Conservation (phyloP, 1,140 invertebrate species). For the Drosophila orena region DNA sequence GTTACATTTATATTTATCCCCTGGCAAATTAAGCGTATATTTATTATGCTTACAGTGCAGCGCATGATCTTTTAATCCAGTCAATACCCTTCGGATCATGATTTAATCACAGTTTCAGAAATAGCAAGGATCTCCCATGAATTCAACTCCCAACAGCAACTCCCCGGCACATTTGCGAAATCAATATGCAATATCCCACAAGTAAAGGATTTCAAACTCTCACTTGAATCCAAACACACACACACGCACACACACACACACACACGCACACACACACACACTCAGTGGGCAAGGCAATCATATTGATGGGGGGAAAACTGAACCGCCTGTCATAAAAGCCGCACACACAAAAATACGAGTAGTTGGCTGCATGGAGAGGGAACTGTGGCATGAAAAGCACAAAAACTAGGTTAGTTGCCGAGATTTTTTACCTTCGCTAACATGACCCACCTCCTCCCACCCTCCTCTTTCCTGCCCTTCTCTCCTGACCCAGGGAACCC, state of each 20-base stretch:
- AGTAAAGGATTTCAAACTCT: slow-evolving; percentile 44
- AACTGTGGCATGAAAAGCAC: slow-evolving; percentile 64
- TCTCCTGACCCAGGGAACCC: background rate
- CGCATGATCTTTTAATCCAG: background rate
- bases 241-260: slow-evolving; percentile 13
- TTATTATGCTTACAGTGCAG: too few species aligned
- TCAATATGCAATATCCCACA: slow-evolving; percentile 69
- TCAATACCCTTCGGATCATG: background rate
- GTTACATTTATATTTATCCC: too few species aligned
- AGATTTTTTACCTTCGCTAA: slow-evolving; percentile 48
- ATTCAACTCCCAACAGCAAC: slow-evolving; percentile 34
- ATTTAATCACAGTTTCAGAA: slow-evolving; percentile 26
- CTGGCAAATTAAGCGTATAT: too few species aligned
- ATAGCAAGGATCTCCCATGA: background rate
- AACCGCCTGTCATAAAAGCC: slow-evolving; percentile 64
- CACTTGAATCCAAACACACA: background rate
- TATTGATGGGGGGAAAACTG: slow-evolving; percentile 23
- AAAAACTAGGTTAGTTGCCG: slow-evolving; percentile 78
- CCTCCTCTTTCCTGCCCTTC: background rate
- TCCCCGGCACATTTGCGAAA: slow-evolving; percentile 57
- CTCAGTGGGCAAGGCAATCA: slow-evolving; percentile 33
- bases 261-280: slow-evolving; percentile 5
- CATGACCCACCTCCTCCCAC: slow-evolving; percentile 4
- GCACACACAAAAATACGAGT: slow-evolving; percentile 31
- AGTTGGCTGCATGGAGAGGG: slow-evolving; percentile 35